A percentile compares a stretch with the other conserved stretches of the same genome.
These are phyloP conservation scores for Daubentonia madagascariensis DNA, from an alignment of 2,113 vertebrate genomes.

Conservation along the genomic window DNA sequence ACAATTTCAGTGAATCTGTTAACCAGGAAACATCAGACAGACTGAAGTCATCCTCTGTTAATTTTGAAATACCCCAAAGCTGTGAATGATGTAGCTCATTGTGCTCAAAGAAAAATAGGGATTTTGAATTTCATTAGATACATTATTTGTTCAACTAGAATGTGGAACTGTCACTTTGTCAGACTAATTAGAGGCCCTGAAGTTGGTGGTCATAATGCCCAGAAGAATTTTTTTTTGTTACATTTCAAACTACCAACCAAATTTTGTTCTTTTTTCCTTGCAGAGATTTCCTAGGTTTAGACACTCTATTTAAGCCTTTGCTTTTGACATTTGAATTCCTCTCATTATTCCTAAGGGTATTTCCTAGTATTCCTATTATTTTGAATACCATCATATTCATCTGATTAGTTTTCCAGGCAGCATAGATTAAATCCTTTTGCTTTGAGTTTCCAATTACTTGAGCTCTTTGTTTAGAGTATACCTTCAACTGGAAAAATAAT, in stretches of 20 bases:
- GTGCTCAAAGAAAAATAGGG: not conserved
- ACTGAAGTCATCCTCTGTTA: not conserved
- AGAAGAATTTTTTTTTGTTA: conserved; percentile 5
- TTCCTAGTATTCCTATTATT: conserved; percentile 36
- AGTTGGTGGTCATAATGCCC: conserved; percentile 9
- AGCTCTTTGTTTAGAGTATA: not conserved
- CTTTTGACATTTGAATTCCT: conserved; percentile 41
- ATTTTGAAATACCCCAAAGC: conserved; percentile 41
- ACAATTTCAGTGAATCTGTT: not conserved
- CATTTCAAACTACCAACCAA: conserved; percentile 19
- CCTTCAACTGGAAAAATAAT: conserved; percentile 38
- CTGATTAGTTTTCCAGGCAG: conserved; percentile 22
- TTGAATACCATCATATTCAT: not conserved
- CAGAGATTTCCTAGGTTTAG: conserved; percentile 24
- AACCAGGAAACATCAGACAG: conserved; percentile 6
- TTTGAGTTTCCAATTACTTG: not conserved
- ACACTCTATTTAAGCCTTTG: not conserved
- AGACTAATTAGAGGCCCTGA: conserved; percentile 50
- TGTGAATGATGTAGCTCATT: not conserved
- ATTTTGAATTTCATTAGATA: conserved; percentile 62
- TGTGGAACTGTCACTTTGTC: conserved; percentile 49
- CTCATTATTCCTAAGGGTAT: not conserved
- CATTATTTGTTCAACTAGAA: conserved; percentile 49
- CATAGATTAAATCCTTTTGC: not conserved
- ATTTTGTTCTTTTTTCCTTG: not conserved